Base-by-base conservation (phyloP, 2,113 vertebrate species). In the Mugil cephalus region DNA sequence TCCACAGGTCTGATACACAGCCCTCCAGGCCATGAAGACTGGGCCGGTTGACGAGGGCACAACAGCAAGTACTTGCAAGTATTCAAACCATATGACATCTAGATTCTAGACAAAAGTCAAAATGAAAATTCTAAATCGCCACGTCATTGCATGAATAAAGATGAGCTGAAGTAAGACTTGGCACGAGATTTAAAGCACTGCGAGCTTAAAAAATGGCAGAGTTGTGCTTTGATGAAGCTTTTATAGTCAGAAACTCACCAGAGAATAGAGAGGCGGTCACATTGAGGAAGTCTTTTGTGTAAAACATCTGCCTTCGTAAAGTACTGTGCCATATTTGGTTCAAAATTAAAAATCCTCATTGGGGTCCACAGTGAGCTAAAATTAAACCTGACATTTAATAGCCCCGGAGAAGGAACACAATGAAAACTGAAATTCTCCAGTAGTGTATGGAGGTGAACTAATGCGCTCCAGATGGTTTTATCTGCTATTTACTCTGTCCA, bases 391-490 rank as follows among this genome's bases (percentile, higher is more conserved):
- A 58, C 13, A 4, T 39, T 21, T 14, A 36, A 38, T 6, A 46
- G 11, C 12, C 1, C 12, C 34, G 0, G 9, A 30, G 12, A 18
- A 59, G 4, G 24, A 17, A 9, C 19, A 40, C 19, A 18, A 13
- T 4, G 19, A 18, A 15, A 24, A 55, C 47, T 4, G 1, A 52
- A 38, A 46, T 36, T 48, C 4, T 8, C 0, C 46, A 53, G 59
- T 53, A 60, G 14, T 39, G 43, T 0, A 19, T 14, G 59, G 17
- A 54, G 15, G 6, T 40, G 39, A 67, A 69, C 24, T 18, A 53
- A 81, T 73, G 21, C 5, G 8, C 45, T 68, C 67, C 67, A 79
- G 69, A 72, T 78, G 66, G 45, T 47, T 18, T 17, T 12, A 18
- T 50, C 18, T 12, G 18, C 52, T 66, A 39, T 79, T 82, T 78